These are phyloP conservation scores for Odontamblyopus rebecca DNA, from an alignment of 2,797 vertebrate genomes.

Conservation along the genomic window DNA sequence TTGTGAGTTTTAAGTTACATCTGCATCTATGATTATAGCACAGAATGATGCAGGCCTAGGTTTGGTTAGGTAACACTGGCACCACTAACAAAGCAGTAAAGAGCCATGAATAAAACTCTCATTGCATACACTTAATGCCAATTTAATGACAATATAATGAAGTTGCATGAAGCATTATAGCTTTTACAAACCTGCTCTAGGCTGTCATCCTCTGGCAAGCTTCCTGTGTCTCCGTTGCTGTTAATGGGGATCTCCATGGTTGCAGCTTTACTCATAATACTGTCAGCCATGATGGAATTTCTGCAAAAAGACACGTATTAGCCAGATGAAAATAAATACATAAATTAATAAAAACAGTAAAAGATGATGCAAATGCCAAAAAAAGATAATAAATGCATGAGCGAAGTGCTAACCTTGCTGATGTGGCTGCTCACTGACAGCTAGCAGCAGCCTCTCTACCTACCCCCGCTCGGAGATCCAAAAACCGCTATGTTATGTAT, in stretches of 20 bases:
- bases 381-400: constrained; percentile 2
- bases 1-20: constrained; percentile 11
- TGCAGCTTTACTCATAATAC: constrained; percentile 93
- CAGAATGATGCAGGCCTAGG: background rate
- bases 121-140: background rate
- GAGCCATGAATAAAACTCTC: background rate
- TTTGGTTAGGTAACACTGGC: background rate
- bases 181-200: constrained; percentile 91
- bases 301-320: constrained; percentile 51
- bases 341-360: background rate
- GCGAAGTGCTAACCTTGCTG: constrained; percentile 61
- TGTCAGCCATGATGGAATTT: constrained; percentile 86
- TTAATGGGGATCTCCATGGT: constrained; percentile 98
- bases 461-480: constrained; percentile 25
- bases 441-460: constrained; percentile 44
- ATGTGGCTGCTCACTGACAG: constrained; percentile 62
- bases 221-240: constrained; percentile 89
- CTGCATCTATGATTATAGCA: constrained; percentile 2
- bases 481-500: background rate
- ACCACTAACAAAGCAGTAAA: background rate
- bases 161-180: background rate
- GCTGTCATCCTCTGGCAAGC: constrained; percentile 88
- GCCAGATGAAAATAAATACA: background rate
- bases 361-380: background rate
- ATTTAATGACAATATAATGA: background rate